These are phyloP conservation scores for Lycophotia porphyrea DNA, from an alignment of 2,888 invertebrate species.

Conservation along the genomic window DNA sequence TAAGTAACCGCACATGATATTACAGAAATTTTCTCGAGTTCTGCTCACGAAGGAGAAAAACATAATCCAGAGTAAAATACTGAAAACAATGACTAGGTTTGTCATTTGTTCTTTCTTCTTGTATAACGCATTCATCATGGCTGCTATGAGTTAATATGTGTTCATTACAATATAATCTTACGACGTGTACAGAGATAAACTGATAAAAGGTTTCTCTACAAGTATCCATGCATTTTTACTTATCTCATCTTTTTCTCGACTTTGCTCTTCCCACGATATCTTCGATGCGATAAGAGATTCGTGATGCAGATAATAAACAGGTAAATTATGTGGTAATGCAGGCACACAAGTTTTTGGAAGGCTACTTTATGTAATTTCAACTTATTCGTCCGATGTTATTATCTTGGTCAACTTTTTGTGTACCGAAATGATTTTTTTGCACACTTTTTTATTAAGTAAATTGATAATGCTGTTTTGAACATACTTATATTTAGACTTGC, in stretches of 20 bases:
- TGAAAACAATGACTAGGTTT: not conserved
- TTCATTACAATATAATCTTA: slow-evolving; percentile 64
- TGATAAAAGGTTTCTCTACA: slow-evolving; percentile 66
- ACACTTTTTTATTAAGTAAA: slow-evolving; percentile 27
- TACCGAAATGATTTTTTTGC: slow-evolving; percentile 16
- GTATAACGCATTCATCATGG: slow-evolving; percentile 14
- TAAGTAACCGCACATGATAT: slow-evolving; percentile 25
- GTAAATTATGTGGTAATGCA: slow-evolving; percentile 46
- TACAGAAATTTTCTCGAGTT: slow-evolving; percentile 29
- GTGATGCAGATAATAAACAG: slow-evolving; percentile 66
- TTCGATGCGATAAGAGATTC: slow-evolving; percentile 63
- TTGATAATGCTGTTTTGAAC: slow-evolving; percentile 24
- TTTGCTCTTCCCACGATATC: slow-evolving; percentile 72
- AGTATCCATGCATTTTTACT: slow-evolving; percentile 61
- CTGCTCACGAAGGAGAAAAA: slow-evolving; percentile 3
- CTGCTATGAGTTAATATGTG: slow-evolving; percentile 36
- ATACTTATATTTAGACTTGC: slow-evolving; percentile 17
- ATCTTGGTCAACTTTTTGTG: slow-evolving; percentile 32
- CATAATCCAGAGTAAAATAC: not conserved
- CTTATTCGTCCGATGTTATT: slow-evolving; percentile 30
- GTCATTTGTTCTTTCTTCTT: slow-evolving; percentile 6
- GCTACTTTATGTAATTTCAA: slow-evolving; percentile 32
- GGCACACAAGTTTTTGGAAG: slow-evolving; percentile 37
- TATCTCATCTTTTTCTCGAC: slow-evolving; percentile 63
- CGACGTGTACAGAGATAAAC: slow-evolving; percentile 58